Evolutionary conservation across 2,888 invertebrate species (phyloP), one percentile per base, ranked within the genome.

Genomic region (Scaptomyza caliginosa): DNA sequence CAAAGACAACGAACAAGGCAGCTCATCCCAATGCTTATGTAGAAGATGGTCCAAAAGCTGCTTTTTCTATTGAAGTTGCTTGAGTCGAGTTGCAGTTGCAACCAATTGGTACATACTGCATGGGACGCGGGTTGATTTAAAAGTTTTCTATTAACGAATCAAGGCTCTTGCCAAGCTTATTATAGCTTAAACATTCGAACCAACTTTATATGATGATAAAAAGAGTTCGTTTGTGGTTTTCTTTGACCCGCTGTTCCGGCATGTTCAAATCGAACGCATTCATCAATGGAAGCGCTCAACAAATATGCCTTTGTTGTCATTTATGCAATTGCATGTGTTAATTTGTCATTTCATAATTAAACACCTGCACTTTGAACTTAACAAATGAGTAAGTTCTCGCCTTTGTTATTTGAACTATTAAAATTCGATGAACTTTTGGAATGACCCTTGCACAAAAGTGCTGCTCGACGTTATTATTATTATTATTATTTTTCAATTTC

Each of bases 401-500:
- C 8, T 8, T 24, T 24, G 8, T 2, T 8, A 24, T 24, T 24
- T 24, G 0, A 24, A 24, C 2, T 23, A 6, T 13, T 2, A 3
- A 28, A 2, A 11, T 3, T 19, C 1, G 19, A n/a, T 11, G 6
- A 6, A 46, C 23, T 36, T 8, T 7, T 11, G 13, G 26, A 30
- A 6, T 19, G 10, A 10, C 57, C 58, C 68, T 52, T 51, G 64
- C 32, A 34, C 43, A 48, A 40, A 24, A 6, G 51, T 56, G 43
- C 52, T 59, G 45, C 48, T 60, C 69, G 58, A 59, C 66, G 54
- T 74, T 77, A 74, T 85, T 85, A 74, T 77, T 77, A 82, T 84
- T 87, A 67, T 86, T 79, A 87, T 81, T 84, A 72, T 81, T 84
- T 86, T 86, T 67, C 88, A 86, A 86, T 86, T 86, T 86, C 86